These are phyloP conservation scores for Tigriopus japonicus DNA, from an alignment of 1,140 invertebrate genomes.

Conservation along the genomic window DNA sequence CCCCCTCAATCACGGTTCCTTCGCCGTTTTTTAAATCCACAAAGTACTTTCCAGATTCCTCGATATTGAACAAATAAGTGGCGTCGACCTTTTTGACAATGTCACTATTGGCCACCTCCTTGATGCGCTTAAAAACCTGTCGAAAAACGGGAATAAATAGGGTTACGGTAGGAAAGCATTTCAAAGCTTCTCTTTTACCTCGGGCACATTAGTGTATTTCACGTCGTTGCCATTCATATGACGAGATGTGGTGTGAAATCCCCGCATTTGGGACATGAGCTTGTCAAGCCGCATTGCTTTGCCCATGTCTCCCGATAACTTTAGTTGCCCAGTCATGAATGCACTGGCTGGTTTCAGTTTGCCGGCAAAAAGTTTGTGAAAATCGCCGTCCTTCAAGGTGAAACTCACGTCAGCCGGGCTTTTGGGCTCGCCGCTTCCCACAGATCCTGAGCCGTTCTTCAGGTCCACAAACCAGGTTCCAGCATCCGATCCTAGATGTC, in stretches of 20 bases:
- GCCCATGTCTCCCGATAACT: conserved; percentile 76
- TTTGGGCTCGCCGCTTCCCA: conserved; percentile 46
- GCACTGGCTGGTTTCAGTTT: conserved; percentile 73
- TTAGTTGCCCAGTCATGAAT: conserved; percentile 91
- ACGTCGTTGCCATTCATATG: no score
- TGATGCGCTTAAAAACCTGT: conserved; percentile 12
- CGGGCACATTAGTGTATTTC: background rate
- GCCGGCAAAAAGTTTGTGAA: conserved; percentile 37
- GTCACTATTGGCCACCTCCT: conserved; percentile 2
- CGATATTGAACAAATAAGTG: conserved; percentile 70
- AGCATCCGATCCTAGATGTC: background rate
- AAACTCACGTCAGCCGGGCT: conserved; percentile 58
- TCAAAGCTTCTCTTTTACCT: no score
- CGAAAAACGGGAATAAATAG: background rate
- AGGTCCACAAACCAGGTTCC: conserved; percentile 63
- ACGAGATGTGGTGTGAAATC: no score
- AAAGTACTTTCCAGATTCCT: conserved; percentile 19
- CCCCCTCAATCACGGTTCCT: background rate
- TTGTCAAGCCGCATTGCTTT: conserved; percentile 93
- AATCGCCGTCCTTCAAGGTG: conserved; percentile 47
- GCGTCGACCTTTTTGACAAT: conserved; percentile 33
- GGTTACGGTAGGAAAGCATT: no score
- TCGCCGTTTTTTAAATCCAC: conserved; percentile 4
- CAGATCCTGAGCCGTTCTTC: conserved; percentile 58
- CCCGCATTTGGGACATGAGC: conserved; percentile 61